Evolutionary conservation across 2,797 vertebrate species (phyloP).

Genomic region (Coregonus sp.): DNA sequence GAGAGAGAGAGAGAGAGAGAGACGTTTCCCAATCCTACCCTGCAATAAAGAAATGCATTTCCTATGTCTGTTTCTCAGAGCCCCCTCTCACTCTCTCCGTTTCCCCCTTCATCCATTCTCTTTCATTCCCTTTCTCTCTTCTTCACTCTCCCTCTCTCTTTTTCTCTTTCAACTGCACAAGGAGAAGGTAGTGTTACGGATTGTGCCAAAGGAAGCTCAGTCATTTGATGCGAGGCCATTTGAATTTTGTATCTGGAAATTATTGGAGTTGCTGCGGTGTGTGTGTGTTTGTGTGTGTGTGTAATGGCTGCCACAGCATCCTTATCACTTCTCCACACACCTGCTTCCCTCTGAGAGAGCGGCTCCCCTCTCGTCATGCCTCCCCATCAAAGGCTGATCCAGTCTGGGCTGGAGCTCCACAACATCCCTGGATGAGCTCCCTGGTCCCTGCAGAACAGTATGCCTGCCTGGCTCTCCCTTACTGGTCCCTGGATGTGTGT

Average conservation of each 20-base stretch:
- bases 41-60: conserved; percentile 31
- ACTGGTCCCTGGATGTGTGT: conserved; percentile 42
- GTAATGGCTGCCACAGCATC: conserved; percentile 70
- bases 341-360: conserved; percentile 76
- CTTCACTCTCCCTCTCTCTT: not conserved
- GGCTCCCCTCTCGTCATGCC: conserved; percentile 74
- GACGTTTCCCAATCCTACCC: not conserved
- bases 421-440: conserved; percentile 33
- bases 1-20: conserved; percentile 5
- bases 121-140: conserved; percentile 32
- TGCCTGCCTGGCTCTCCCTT: conserved; percentile 3
- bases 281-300: conserved; percentile 37
- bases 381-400: conserved; percentile 74
- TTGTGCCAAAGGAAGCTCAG: conserved; percentile 30
- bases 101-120: conserved; percentile 25
- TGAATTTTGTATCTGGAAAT: conserved; percentile 50
- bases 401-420: conserved; percentile 63
- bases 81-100: conserved; percentile 17
- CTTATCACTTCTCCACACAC: conserved; percentile 79
- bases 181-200: conserved; percentile 22
- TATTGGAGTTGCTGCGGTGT: conserved; percentile 36
- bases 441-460: conserved; percentile 6
- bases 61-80: conserved; percentile 44
- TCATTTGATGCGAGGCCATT: conserved; percentile 58
- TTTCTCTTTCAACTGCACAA: conserved; percentile 17